phyloP scores from a whole-genome alignment of 1,140 invertebrate species.

The Chlorops oryzae region DNA sequence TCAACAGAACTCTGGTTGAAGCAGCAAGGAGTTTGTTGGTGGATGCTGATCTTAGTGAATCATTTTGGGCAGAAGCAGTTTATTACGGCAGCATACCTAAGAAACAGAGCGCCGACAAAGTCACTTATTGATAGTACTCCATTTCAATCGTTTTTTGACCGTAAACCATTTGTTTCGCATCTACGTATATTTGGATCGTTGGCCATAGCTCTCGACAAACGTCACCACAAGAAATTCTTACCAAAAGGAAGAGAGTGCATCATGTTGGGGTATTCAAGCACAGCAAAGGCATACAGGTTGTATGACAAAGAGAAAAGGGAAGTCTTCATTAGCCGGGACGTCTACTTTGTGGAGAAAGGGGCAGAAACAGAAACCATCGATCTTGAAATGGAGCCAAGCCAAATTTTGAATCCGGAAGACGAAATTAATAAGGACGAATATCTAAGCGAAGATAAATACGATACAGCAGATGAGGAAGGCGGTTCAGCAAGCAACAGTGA shows the following conservation, averaged over 20 bases:
- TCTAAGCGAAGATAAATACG: background rate
- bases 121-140: slow-evolving; percentile 33
- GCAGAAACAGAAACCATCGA: background rate
- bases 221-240: slow-evolving; percentile 3
- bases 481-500: background rate
- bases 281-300: slow-evolving; percentile 4
- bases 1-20: slow-evolving; percentile 26
- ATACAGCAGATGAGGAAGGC: too few relatives aligned
- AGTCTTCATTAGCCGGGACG: slow-evolving; percentile 2
- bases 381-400: background rate
- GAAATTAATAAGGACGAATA: background rate
- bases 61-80: slow-evolving; percentile 51
- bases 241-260: slow-evolving; percentile 1
- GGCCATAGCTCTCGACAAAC: slow-evolving; percentile 3
- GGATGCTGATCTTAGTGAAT: slow-evolving; percentile 32
- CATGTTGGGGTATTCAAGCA: slow-evolving; percentile 5
- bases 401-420: too few relatives aligned
- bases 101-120: slow-evolving; percentile 17
- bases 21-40: slow-evolving; percentile 25
- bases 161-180: slow-evolving; percentile 1
- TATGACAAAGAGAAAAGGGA: background rate
- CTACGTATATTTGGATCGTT: slow-evolving; percentile 7
- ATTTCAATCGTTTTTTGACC: slow-evolving; percentile 10
- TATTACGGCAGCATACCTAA: slow-evolving; percentile 18
- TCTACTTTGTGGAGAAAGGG: background rate